Conservation (phyloP, 2,113 vertebrate species). For the Tachysurus fulvidraco region DNA sequence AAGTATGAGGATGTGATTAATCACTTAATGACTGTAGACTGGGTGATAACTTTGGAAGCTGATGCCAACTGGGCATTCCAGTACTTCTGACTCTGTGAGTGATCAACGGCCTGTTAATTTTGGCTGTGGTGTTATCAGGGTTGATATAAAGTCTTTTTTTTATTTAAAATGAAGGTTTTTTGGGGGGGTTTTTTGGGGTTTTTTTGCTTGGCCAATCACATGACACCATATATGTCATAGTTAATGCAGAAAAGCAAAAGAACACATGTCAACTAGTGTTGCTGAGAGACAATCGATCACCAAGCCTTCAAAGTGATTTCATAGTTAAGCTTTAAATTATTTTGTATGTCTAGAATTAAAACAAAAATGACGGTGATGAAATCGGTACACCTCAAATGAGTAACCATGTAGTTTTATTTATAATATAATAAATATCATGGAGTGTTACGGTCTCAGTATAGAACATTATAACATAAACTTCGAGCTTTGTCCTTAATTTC, state of each 20-base stretch:
- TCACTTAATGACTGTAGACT: slow-evolving; percentile 13
- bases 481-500: slow-evolving; percentile 22
- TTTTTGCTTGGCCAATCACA: background rate
- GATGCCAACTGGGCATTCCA: background rate
- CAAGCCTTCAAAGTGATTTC: slow-evolving; percentile 14
- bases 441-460: slow-evolving; percentile 21
- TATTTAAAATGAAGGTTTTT: background rate
- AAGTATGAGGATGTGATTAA: slow-evolving; percentile 34
- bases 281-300: background rate
- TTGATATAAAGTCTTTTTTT: background rate
- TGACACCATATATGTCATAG: slow-evolving; percentile 2
- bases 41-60: slow-evolving; percentile 25
- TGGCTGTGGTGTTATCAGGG: background rate
- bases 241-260: background rate
- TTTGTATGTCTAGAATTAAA: background rate
- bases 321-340: background rate
- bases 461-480: slow-evolving; percentile 21
- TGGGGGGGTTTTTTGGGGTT: no score
- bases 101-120: slow-evolving; percentile 24
- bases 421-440: slow-evolving; percentile 10
- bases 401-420: slow-evolving; percentile 7
- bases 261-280: background rate
- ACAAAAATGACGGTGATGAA: slow-evolving; percentile 11
- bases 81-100: slow-evolving; percentile 7
- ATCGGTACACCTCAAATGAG: slow-evolving; percentile 1